Base-by-base conservation (phyloP, 2,888 invertebrate species). In the Bursaphelenchus okinawaensis region DNA sequence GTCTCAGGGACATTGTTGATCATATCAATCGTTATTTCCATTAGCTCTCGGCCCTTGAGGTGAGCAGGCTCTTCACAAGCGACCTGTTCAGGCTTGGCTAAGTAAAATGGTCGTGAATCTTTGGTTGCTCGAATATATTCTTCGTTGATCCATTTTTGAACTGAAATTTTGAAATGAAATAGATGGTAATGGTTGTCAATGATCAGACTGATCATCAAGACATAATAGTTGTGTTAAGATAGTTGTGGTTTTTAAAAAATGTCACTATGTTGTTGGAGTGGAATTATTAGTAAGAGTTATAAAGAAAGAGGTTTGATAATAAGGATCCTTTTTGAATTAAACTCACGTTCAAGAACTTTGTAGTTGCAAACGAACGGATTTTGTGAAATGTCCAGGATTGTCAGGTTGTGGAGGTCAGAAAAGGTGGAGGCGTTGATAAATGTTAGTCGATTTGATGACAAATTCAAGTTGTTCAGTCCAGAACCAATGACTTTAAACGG, bases 381-480 rank as follows among this genome's bases (percentile, higher is more conserved):
- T 0, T 82, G 82, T 40, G 82, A 82, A 27, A 85, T 68, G 31
- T 82, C 77, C 58, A 85, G 57, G 3, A 72, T 68, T 59, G 79
- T 68, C 3, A 84, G 63, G 9, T 77, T 72, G 0, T 82, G 80
- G 52, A 85, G 76, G 1, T 91, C 91, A 3, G 89, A 87, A 78
- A 91, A 91, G 0, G 90, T 90, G 76, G 88, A 88, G 0, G 89
- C 86, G 63, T 87, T 84, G 16, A 91, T 84, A 63, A 88, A 87
- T 16, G 88, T 88, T 55, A 92, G 84, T 80, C 91, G 91, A 90
- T 92, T 91, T 79, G 89, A 91, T 19, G 90, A 89, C 58, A 92
- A 83, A 80, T 91, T 91, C 27, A 92, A 85, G 60, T 89, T 86
- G 0, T 90, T 90, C n/a, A 92, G 55, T 8, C 62, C 56, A 7